phyloP scores from a whole-genome alignment of 1,140 invertebrate genomes.

The Myzus persicae region DNA sequence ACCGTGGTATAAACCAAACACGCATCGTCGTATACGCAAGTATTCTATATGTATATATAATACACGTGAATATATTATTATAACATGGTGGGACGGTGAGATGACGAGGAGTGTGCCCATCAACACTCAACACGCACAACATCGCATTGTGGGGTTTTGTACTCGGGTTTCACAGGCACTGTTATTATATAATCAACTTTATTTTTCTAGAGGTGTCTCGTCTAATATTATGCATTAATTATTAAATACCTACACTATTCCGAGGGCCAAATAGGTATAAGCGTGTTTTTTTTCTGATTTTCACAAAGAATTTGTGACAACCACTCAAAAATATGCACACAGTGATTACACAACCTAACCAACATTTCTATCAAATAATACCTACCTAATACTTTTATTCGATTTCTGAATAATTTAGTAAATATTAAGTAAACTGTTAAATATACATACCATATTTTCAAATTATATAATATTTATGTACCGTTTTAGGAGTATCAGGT shows the following conservation, averaged over 20 bases:
- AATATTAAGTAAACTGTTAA: not conserved
- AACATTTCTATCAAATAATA: not conserved
- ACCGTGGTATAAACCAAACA: not conserved
- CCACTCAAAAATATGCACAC: not conserved
- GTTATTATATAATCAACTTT: constrained; percentile 18
- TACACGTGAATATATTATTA: not conserved
- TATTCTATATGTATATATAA: not conserved
- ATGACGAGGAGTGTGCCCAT: not conserved
- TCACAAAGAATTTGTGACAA: not conserved
- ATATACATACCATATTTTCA: not conserved
- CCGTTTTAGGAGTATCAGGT: not conserved
- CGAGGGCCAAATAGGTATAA: too few species aligned
- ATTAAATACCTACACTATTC: not conserved
- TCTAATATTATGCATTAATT: not conserved
- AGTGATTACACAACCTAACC: not conserved
- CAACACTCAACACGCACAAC: not conserved
- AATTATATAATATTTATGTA: not conserved
- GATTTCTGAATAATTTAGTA: too few species aligned
- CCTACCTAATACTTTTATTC: too few species aligned
- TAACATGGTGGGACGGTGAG: not conserved
- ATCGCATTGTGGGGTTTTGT: constrained; percentile 2
- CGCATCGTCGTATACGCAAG: not conserved
- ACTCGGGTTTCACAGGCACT: not conserved
- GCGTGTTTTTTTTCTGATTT: not conserved
- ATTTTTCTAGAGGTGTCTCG: not conserved